A percentile compares a stretch with the other conserved stretches of the same genome.
Conservation (phyloP, 2,113 vertebrate genomes). For the Megaceryle torquata region DNA sequence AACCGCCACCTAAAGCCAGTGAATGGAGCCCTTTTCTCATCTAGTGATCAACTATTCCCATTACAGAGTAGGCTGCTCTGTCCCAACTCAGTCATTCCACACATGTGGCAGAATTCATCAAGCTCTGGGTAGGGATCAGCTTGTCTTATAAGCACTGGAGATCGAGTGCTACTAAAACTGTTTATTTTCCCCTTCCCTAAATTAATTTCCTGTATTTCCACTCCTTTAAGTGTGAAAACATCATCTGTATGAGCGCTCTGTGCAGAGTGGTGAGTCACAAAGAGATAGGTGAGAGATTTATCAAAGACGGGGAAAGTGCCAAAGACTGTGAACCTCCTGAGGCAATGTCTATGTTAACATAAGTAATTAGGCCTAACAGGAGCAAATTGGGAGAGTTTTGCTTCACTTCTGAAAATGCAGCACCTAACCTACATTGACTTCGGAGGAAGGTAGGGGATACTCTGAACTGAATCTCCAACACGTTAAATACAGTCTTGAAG, state of each 20-base stretch:
- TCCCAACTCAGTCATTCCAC: not conserved
- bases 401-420: not conserved
- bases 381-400: not conserved
- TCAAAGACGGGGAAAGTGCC: not conserved
- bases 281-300: not conserved
- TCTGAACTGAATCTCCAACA: not conserved
- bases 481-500: not conserved
- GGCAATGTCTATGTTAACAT: rapidly evolving
- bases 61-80: not conserved
- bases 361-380: not conserved
- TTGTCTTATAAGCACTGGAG: not conserved
- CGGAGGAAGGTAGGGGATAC: not conserved
- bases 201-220: not conserved
- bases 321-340: not conserved
- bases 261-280: not conserved
- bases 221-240: not conserved
- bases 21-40: not conserved
- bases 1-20: not conserved
- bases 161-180: not conserved
- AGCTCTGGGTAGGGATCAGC: not conserved
- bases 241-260: not conserved
- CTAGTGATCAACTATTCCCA: not conserved
- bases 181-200: not conserved
- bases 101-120: not conserved
- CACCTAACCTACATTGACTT: not conserved